Conservation (phyloP, 1,140 invertebrate genomes). For the Lamellibrachia luymesi region DNA sequence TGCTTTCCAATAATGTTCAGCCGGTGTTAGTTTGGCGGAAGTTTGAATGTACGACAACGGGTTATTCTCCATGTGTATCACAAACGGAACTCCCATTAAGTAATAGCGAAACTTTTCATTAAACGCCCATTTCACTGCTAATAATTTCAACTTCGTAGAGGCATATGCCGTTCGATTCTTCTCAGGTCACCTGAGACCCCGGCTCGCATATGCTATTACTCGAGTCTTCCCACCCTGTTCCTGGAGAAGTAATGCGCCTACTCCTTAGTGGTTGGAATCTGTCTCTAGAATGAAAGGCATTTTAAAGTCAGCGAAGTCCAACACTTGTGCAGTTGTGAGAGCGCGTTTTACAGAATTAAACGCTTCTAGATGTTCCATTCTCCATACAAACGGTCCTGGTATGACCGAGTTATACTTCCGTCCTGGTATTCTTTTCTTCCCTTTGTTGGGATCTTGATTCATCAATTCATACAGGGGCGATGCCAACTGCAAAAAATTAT, state of each 20-base stretch:
- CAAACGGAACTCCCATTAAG: neutral
- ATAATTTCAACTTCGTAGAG: neutral
- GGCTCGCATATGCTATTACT: no score
- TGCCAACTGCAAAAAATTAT: neutral
- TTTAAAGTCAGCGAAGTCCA: neutral
- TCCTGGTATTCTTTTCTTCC: neutral
- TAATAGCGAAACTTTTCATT: neutral
- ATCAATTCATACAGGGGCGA: neutral
- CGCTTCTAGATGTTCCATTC: neutral
- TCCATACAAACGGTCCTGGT: neutral
- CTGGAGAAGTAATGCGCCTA: neutral
- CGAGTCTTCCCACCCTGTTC: neutral
- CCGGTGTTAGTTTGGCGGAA: neutral
- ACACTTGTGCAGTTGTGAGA: neutral
- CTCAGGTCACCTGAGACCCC: no score
- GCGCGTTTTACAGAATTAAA: neutral
- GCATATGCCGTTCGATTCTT: neutral
- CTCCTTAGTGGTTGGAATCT: neutral
- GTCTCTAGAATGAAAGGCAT: neutral
- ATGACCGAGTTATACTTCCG: neutral
- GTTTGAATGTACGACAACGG: neutral
- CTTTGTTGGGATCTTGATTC: neutral
- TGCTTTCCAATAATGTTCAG: neutral
- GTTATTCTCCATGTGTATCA: neutral
- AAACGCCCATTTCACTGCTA: constrained; percentile 29